Evolutionary conservation across 2,113 vertebrate species (phyloP).

Genomic region (Glaucidium brasilianum): DNA sequence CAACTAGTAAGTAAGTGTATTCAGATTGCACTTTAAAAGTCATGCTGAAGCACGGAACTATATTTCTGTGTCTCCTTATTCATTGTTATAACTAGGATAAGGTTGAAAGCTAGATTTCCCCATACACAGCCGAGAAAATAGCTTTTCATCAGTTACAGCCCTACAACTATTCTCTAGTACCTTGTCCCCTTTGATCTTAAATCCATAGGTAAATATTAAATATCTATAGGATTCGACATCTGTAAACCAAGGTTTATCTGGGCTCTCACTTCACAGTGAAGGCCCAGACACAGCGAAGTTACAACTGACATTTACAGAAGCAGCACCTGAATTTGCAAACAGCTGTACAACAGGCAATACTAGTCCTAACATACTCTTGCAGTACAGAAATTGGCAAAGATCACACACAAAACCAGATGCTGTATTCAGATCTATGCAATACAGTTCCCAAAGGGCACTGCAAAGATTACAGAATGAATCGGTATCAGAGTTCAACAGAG

Average conservation of each 20-base stretch:
- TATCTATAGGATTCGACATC: background rate
- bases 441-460: background rate
- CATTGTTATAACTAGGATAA: background rate
- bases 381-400: background rate
- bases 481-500: background rate
- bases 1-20: background rate
- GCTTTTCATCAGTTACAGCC: background rate
- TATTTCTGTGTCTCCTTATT: background rate
- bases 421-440: background rate
- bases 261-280: background rate
- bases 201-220: background rate
- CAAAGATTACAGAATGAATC: background rate
- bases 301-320: background rate
- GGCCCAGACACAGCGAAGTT: background rate
- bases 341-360: background rate
- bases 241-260: background rate
- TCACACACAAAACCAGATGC: background rate
- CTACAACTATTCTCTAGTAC: background rate
- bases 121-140: background rate
- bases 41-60: background rate
- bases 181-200: background rate
- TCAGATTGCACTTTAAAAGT: background rate
- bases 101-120: background rate
- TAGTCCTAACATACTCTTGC: background rate
- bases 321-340: background rate